These are phyloP conservation scores for Agrypnia vestita DNA, from an alignment of 1,140 invertebrate genomes.

Conservation along the genomic window DNA sequence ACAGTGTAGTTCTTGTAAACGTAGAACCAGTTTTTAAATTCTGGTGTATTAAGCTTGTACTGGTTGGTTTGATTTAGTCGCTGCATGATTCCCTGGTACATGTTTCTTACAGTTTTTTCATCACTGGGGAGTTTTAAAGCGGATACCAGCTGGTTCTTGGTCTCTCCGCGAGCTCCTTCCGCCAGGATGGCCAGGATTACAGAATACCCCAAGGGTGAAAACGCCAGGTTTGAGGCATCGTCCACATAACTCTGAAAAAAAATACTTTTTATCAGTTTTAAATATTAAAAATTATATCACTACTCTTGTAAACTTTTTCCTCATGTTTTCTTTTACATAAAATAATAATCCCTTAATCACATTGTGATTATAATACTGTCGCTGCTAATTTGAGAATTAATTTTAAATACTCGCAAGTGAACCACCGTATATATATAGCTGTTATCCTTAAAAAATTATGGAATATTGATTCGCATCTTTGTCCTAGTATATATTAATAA, in stretches of 20 bases:
- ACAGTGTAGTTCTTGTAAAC: constrained; percentile 78
- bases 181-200: constrained; percentile 75
- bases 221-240: constrained; percentile 76
- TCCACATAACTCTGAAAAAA: constrained; percentile 73
- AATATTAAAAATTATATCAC: constrained; percentile 16
- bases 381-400: too few species aligned
- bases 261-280: too few species aligned
- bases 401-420: too few species aligned
- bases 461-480: too few species aligned
- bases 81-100: constrained; percentile 71
- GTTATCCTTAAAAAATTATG: too few species aligned
- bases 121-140: constrained; percentile 75
- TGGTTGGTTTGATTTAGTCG: constrained; percentile 73
- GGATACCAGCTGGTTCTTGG: constrained; percentile 72
- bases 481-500: too few species aligned
- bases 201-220: constrained; percentile 77
- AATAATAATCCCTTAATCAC: too few species aligned
- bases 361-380: too few species aligned
- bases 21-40: constrained; percentile 79
- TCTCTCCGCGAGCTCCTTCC: constrained; percentile 75
- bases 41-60: constrained; percentile 72
- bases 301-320: too few species aligned
- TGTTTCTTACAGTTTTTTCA: constrained; percentile 67
- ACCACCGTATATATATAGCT: too few species aligned
- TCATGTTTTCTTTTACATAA: too few species aligned